Evolutionary conservation across 2,888 invertebrate genomes (phyloP).

Genomic region (Orthosia incerta): DNA sequence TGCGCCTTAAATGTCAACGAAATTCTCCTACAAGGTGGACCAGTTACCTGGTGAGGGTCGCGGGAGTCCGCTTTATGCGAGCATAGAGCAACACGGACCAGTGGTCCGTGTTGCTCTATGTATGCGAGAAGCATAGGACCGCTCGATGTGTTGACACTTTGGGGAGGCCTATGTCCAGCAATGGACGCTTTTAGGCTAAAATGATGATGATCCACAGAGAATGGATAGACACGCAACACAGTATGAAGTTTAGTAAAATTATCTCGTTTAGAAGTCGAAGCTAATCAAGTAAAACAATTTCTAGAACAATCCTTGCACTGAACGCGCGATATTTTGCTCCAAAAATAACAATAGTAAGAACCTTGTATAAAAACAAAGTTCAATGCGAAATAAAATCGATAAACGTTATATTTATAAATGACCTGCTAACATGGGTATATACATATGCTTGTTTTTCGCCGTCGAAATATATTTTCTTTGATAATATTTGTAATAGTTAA

Average conservation of each 20-base stretch:
- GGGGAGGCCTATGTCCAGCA: no score
- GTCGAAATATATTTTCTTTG: conserved; percentile 28
- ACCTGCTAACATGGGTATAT: conserved; percentile 30
- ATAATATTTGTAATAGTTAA: conserved; percentile 45
- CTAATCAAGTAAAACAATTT: neutral
- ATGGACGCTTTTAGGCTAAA: no score
- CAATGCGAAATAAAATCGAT: conserved; percentile 47
- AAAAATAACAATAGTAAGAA: conserved; percentile 43
- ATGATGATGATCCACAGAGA: no score
- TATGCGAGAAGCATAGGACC: no score
- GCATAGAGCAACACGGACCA: no score
- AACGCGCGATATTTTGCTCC: conserved; percentile 15
- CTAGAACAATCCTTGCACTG: conserved; percentile 20
- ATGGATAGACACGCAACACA: no score
- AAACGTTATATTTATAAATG: conserved; percentile 47
- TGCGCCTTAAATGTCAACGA: no score
- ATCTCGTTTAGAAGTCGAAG: neutral
- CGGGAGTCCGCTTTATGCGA: no score
- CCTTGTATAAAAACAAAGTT: conserved; percentile 26
- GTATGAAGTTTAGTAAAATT: neutral
- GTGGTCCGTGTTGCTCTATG: no score
- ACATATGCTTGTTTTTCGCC: conserved; percentile 36
- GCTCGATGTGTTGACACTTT: no score
- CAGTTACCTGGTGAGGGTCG: no score
- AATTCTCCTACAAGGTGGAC: no score